A percentile compares a stretch with the other conserved stretches of the same genome.
phyloP scores from a whole-genome alignment of 2,888 invertebrate genomes.

The Nomada flava region DNA sequence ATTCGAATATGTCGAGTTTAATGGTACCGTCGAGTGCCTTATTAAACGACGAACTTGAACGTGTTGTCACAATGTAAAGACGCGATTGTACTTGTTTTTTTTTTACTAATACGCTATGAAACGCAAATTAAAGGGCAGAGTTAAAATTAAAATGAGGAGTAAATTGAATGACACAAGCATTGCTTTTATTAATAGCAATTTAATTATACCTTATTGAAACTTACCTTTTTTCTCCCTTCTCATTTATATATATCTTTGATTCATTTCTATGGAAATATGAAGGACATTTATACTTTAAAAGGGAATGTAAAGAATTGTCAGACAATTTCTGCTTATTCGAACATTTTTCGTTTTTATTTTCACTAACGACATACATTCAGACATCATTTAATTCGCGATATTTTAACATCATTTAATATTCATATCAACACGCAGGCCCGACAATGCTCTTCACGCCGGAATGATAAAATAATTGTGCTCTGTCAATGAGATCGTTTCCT shows the following conservation, averaged over 20 bases:
- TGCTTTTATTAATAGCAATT: no score
- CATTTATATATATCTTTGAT: no score
- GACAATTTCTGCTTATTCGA: background rate
- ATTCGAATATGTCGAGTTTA: conserved; percentile 17
- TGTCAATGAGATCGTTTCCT: conserved; percentile 22
- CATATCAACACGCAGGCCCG: conserved; percentile 62
- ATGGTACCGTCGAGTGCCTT: background rate
- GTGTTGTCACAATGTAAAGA: background rate
- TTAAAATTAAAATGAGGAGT: no score
- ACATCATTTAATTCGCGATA: conserved; percentile 62
- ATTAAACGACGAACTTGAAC: conserved; percentile 7
- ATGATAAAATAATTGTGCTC: conserved; percentile 33
- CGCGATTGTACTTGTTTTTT: background rate
- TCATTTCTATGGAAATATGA: no score
- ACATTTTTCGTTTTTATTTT: conserved; percentile 58
- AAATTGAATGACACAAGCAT: no score
- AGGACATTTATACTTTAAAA: background rate
- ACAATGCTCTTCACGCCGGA: conserved; percentile 58
- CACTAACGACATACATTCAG: conserved; percentile 68
- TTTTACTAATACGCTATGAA: no score
- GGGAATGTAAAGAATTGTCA: background rate
- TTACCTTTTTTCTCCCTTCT: no score
- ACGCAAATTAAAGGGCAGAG: no score
- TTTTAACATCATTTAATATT: conserved; percentile 62
- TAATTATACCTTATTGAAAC: no score